Percentiles rank a stretch among this genome's conserved stretches.
phyloP scores from a whole-genome alignment of 2,113 vertebrate species.

The Agapornis roseicollis region DNA sequence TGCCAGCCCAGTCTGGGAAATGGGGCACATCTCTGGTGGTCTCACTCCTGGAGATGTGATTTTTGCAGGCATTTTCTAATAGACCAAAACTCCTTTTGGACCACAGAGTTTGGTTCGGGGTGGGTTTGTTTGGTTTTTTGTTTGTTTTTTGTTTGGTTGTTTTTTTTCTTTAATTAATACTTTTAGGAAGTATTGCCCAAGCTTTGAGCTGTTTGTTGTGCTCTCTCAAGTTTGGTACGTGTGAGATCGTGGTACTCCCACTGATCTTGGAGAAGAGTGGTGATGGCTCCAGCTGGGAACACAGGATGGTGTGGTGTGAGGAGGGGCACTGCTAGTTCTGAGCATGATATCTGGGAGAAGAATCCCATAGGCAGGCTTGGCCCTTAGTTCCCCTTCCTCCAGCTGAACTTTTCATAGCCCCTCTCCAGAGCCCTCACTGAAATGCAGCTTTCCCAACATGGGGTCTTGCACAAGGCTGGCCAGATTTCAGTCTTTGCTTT shows the following conservation, averaged over 20 bases:
- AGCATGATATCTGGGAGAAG: rapidly evolving
- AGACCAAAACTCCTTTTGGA: not conserved
- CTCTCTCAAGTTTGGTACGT: rapidly evolving
- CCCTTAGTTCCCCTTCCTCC: not conserved
- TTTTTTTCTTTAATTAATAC: not conserved
- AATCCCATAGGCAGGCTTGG: not conserved
- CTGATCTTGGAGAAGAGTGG: not conserved
- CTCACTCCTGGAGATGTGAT: not conserved
- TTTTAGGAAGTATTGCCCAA: not conserved
- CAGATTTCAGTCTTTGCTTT: not conserved
- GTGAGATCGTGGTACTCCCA: not conserved
- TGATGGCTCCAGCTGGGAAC: not conserved
- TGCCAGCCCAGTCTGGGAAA: not conserved
- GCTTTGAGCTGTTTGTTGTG: rapidly evolving
- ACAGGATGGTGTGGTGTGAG: rapidly evolving
- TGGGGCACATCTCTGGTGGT: not conserved
- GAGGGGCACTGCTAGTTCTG: not conserved
- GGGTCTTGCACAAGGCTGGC: not conserved
- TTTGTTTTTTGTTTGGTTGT: not conserved
- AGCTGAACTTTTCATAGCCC: not conserved
- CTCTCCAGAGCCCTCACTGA: not conserved
- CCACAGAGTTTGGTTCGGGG: rapidly evolving
- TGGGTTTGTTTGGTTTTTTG: too few relatives aligned
- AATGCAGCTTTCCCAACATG: rapidly evolving
- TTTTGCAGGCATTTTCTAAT: not conserved